Evolutionary conservation across 92 coral and sea anemone genomes (phyloP), one percentile per base, ranked within the genome.

Genomic region (Zoanthus gigantus): DNA sequence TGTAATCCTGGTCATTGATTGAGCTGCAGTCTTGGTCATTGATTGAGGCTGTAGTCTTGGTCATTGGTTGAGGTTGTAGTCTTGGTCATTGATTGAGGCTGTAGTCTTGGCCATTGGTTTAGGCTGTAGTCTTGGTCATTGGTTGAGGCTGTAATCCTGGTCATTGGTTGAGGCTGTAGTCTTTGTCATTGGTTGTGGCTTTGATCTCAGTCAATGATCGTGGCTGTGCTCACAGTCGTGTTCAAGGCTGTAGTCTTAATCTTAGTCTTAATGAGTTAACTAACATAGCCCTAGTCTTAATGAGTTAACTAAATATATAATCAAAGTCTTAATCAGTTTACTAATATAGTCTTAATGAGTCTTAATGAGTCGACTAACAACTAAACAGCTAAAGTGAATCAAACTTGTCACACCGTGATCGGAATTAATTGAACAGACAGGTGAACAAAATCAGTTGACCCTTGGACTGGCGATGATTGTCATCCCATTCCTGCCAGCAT

Each of bases 401-500:
- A n/a, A 63, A 63, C 29, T 7, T 63, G 69, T 63, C 7, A 63
- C 28, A 9, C 6, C 13, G 17, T 6, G 17, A 60, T 17, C 4
- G 23, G 23, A 23, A 17, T 69, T 13, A 14, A 3, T 69, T 10
- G 1, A 30, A 15, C 87, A 91, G 94, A 83, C 76, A 78, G 63
- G 48, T 17, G 95, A 93, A 69, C 91, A 90, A 76, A 78, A 42
- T 34, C 77, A 57, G 18, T 56, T 90, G 44, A 65, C 84, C 3
- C 53, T 87, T 10, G 93, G 95, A 23, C 80, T 96, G 78, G 88
- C 91, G 8, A 78, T 96, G 78, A 68, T 96, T 65, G 85, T 86
- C 32, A 85, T 96, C 80, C 98, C 98, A n/a, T 94, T 96, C 60
- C 84, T 96, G 1, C 98, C 98, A 47, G 98, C 98, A 12, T 90